Base-by-base conservation (phyloP, 2,888 invertebrate species). In the Pristionchus mayeri region DNA sequence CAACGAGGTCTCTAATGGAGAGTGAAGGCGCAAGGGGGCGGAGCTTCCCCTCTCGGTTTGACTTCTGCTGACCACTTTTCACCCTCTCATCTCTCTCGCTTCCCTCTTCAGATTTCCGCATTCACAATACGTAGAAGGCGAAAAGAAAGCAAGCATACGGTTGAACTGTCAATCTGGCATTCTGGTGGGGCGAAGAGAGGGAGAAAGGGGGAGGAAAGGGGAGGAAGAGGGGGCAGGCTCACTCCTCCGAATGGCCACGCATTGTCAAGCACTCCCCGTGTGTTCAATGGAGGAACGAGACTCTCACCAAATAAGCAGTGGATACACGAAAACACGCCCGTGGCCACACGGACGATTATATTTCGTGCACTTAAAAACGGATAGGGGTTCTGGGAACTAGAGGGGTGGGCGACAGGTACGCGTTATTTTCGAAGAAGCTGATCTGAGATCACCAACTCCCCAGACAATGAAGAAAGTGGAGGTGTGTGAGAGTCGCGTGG, bases 1-100 rank as follows among this genome's bases (percentile, higher is more conserved):
- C 63, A 34, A 24, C 71, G 63, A 30, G 4, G 21, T 34, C 71
- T 71, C 71, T 71, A 71, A 71, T 71, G 40, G 71, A 71, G 71
- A 71, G 71, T 44, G 71, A 67, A 37, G n/a, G n/a, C 21, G n/a
- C n/a, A n/a, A 71, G n/a, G 44, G 71, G 71, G 71, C 40, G 40
- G 71, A 24, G 40, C 40, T 44, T n/a, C 44, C 9, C 11, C 21
- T 1, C 67, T 71, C 71, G 71, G 40, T 71, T 44, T 71, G 71
- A 71, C 71, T 71, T 16, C 40, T 71, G 71, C 71, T 71, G n/a
- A 71, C 71, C 71, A 71, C 71, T 71, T 71, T 71, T 40, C 44
- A 40, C 21, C n/a, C 44, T 40, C 71, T 24, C 16, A n/a, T 24
- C 24, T 11, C 44, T 24, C 44, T 13, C n/a, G 9, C 44, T 24